Conservation (phyloP, 2,113 vertebrate genomes). For the Semnornis frantzii region DNA sequence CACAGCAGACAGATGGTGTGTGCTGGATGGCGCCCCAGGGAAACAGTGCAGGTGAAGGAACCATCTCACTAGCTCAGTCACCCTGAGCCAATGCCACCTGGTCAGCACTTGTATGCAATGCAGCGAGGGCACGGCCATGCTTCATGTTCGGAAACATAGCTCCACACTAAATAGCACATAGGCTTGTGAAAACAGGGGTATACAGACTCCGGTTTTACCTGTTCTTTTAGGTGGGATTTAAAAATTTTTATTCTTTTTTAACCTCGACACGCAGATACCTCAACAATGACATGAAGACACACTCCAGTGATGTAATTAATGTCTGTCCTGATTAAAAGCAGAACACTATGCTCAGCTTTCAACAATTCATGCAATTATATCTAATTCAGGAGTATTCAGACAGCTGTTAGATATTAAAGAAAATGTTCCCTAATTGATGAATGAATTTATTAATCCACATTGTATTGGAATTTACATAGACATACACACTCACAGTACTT, state of each 20-base stretch:
- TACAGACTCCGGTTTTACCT: rapidly evolving
- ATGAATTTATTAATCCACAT: conserved; percentile 33
- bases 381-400: conserved; percentile 37
- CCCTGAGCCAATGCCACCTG: not conserved
- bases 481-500: not conserved
- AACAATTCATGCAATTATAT: conserved; percentile 23
- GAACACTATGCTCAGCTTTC: not conserved
- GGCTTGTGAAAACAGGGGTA: not conserved
- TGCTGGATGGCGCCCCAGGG: rapidly evolving
- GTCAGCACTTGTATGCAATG: not conserved
- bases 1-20: not conserved
- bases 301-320: conserved; percentile 1
- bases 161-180: not conserved
- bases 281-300: not conserved
- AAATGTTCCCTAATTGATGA: conserved; percentile 32
- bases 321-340: conserved; percentile 39
- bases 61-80: not conserved
- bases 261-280: not conserved
- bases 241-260: not conserved
- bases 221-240: not conserved
- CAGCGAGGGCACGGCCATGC: not conserved
- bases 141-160: not conserved
- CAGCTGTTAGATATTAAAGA: conserved; percentile 28
- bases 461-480: conserved; percentile 9
- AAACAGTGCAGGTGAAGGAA: rapidly evolving